Evolutionary conservation across 2,113 vertebrate genomes (phyloP).

Genomic region (Lethenteron camtschaticum): DNA sequence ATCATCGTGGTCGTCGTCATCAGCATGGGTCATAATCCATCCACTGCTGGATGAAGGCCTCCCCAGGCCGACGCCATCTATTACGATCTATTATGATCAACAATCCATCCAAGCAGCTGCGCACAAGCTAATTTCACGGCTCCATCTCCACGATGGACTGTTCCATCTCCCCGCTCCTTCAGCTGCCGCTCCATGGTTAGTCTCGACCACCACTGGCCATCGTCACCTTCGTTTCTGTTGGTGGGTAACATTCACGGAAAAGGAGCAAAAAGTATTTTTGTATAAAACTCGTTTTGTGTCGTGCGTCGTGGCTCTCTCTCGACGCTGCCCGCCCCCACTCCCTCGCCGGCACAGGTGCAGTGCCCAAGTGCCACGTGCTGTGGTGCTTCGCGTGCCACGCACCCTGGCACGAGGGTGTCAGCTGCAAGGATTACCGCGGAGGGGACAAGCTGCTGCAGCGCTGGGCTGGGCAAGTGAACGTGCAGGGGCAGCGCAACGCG

Average conservation of each 20-base stretch:
- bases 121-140: too few relatives aligned
- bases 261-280: background rate
- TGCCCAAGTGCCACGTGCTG: constrained; percentile 75
- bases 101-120: too few relatives aligned
- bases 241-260: background rate
- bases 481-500: constrained; percentile 89
- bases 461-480: constrained; percentile 69
- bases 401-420: constrained; percentile 85
- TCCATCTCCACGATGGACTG: too few relatives aligned
- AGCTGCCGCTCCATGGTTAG: constrained; percentile 7
- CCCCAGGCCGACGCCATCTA: too few relatives aligned
- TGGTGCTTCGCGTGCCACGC: constrained; percentile 99
- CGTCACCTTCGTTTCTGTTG: background rate
- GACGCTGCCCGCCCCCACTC: background rate
- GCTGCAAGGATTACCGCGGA: constrained; percentile 78
- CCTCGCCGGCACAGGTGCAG: constrained; percentile 40
- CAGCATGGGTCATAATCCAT: too few relatives aligned
- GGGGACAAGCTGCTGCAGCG: constrained; percentile 80
- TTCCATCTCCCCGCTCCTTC: too few relatives aligned
- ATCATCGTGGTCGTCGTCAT: too few relatives aligned
- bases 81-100: too few relatives aligned
- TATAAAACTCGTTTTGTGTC: background rate
- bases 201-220: background rate
- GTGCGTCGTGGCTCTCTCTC: background rate
- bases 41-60: too few relatives aligned